phyloP scores from a whole-genome alignment of 2,888 invertebrate species.

The Nasonia oneida region DNA sequence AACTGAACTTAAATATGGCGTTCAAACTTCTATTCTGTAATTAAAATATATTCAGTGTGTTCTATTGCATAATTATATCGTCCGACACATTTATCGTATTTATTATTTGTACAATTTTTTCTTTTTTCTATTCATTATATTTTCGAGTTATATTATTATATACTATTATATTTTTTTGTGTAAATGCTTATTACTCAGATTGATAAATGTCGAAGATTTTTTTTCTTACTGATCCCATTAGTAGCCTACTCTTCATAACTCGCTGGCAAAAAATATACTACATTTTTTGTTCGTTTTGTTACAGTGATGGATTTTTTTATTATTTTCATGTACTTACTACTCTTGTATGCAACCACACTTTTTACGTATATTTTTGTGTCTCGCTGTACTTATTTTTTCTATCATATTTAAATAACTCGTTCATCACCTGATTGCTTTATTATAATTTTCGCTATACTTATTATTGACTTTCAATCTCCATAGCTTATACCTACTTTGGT shows the following conservation, averaged over 20 bases:
- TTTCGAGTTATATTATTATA: too few relatives aligned
- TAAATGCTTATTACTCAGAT: background rate
- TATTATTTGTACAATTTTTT: constrained; percentile 66
- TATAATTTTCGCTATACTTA: background rate
- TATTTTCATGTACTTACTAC: background rate
- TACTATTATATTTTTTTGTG: background rate
- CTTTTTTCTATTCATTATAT: constrained; percentile 19
- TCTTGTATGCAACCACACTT: background rate
- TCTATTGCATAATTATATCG: constrained; percentile 47
- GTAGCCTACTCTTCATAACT: constrained; percentile 18
- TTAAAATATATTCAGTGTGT: constrained; percentile 24
- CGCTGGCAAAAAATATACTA: background rate
- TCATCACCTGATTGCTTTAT: constrained; percentile 24
- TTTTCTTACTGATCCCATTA: constrained; percentile 25
- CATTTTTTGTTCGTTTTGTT: constrained; percentile 3
- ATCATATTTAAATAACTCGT: constrained; percentile 24
- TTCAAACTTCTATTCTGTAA: constrained; percentile 54
- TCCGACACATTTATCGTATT: constrained; percentile 65
- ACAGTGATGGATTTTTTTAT: constrained; percentile 8
- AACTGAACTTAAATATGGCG: constrained; percentile 4
- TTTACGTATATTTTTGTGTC: constrained; percentile 37
- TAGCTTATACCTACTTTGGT: background rate
- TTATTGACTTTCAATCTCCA: background rate
- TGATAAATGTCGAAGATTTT: constrained; percentile 19
- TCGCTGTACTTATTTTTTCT: constrained; percentile 47